Base-by-base conservation (phyloP, 2,113 vertebrate genomes). In the Piprites chloris region DNA sequence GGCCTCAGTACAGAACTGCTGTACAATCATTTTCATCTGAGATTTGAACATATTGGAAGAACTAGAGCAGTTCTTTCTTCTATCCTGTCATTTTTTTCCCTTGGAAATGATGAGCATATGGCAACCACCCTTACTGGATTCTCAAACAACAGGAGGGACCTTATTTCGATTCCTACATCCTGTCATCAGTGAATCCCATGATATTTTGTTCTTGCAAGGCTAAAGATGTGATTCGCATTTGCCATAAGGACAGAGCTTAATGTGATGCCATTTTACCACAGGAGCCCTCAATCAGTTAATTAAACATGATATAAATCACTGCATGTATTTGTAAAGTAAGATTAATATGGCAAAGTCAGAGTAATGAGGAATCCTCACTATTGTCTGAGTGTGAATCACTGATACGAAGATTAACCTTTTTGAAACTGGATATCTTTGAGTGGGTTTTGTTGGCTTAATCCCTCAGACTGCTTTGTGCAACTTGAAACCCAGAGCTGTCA, bases 11-110 rank as follows among this genome's bases (percentile, higher is more conserved):
- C 98, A 98, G 97, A 97, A 91, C 94, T 95, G 97, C 96, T 91
- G 85, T 94, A 97, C 96, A 95, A 97, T 97, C 93, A 95, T 98
- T 98, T 98, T 98, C 98, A 99, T 99, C 97, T 97, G 98, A 98
- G 98, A 98, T 98, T 99, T 99, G 98, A 99, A 99, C 99, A 98
- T 98, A 98, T 98, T 99, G 98, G 98, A 98, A 98, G 98, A 98
- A 98, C 97, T 97, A 95, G 97, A 97, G 97, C 97, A 95, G 97
- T 97, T 93, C 97, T 99, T 98, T 98, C 98, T 99, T 99, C 99
- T 98, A 99, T 99, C 98, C 98, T 98, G 98, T 97, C 97, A 98
- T 98, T 98, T 96, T 93, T 98, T 97, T 97, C 98, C 98, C 98
- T 98, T 93, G 97, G 98, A 99, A 98, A 98, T 98, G 95, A 98